A percentile compares a stretch with the other conserved stretches of the same genome.
Conservation (phyloP, 2,888 invertebrate genomes). For the Tortricodes alternella region DNA sequence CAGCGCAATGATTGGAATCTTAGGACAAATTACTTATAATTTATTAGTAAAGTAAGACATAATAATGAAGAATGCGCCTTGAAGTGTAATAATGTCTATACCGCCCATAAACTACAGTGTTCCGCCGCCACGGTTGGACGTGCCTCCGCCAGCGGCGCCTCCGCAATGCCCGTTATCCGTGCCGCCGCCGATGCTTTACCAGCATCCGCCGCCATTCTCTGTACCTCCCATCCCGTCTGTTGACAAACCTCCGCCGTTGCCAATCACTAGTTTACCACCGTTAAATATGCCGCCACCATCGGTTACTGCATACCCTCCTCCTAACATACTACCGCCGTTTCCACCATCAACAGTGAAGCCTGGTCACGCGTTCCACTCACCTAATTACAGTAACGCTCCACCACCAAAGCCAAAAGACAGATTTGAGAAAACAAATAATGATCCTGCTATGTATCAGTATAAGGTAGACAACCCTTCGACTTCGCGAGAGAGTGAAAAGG, state of each 20-base stretch:
- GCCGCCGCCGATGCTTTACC: constrained; percentile 21
- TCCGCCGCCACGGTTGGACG: constrained; percentile 57
- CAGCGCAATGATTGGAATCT: not conserved
- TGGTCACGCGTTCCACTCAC: constrained; percentile 3
- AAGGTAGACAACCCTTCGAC: constrained; percentile 27
- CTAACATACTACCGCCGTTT: constrained; percentile 34
- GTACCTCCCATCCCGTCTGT: not conserved
- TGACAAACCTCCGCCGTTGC: constrained; percentile 15
- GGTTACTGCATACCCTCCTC: constrained; percentile 25
- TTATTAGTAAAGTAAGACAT: not conserved
- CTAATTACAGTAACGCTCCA: constrained; percentile 13
- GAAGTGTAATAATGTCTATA: constrained; percentile 52
- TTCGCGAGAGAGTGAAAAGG: constrained; percentile 24
- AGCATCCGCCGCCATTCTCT: constrained; percentile 17
- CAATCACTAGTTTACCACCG: constrained; percentile 23
- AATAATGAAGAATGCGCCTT: not conserved
- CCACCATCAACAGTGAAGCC: constrained; percentile 34
- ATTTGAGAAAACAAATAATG: constrained; percentile 1
- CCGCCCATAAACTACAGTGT: constrained; percentile 61
- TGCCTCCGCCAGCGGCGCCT: constrained; percentile 48
- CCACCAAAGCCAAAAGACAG: constrained; percentile 17
- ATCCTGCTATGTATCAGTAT: constrained; percentile 10
- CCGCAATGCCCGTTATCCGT: constrained; percentile 31
- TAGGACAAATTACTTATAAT: not conserved
- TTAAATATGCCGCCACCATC: constrained; percentile 37